Conservation (phyloP, 2,797 vertebrate species). For the Epinephelus awoara region DNA sequence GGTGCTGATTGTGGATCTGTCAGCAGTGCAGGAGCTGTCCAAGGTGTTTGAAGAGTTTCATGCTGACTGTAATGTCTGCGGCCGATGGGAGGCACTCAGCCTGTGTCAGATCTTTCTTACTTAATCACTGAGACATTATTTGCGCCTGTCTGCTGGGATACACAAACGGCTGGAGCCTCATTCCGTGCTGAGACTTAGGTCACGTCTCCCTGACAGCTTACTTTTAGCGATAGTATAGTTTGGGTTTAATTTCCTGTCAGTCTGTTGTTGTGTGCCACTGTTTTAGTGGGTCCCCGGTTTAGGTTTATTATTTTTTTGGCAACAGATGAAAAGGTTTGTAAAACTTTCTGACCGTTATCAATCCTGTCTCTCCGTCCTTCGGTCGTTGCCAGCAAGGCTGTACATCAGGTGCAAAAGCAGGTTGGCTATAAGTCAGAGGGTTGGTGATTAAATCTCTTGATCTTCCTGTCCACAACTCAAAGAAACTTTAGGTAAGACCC, state of each 20-base stretch:
- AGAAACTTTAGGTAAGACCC: not conserved
- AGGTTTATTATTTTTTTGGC: constrained; percentile 13
- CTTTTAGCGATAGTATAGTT: not conserved
- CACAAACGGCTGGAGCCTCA: constrained; percentile 28
- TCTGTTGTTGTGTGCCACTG: not conserved
- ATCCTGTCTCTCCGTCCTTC: not conserved
- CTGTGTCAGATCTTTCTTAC: constrained; percentile 36
- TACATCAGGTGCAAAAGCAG: not conserved
- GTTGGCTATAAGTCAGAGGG: not conserved
- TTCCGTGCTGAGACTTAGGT: constrained; percentile 16
- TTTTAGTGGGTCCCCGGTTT: not conserved
- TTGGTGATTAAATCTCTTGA: not conserved
- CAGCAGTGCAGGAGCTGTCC: constrained; percentile 53
- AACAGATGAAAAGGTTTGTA: constrained; percentile 5
- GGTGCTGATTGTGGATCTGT: constrained; percentile 43
- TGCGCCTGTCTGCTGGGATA: constrained; percentile 21
- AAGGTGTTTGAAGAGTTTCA: constrained; percentile 48
- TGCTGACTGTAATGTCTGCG: constrained; percentile 54
- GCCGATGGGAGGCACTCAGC: constrained; percentile 33
- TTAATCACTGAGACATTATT: constrained; percentile 57
- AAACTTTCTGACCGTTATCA: constrained; percentile 6
- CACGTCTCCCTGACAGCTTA: constrained; percentile 11
- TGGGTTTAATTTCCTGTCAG: not conserved
- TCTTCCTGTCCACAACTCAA: not conserved
- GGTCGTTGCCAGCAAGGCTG: not conserved